Percentiles rank a stretch among this genome's conserved stretches.
phyloP scores from a whole-genome alignment of 2,113 vertebrate genomes.

The Brachypteracias leptosomus region DNA sequence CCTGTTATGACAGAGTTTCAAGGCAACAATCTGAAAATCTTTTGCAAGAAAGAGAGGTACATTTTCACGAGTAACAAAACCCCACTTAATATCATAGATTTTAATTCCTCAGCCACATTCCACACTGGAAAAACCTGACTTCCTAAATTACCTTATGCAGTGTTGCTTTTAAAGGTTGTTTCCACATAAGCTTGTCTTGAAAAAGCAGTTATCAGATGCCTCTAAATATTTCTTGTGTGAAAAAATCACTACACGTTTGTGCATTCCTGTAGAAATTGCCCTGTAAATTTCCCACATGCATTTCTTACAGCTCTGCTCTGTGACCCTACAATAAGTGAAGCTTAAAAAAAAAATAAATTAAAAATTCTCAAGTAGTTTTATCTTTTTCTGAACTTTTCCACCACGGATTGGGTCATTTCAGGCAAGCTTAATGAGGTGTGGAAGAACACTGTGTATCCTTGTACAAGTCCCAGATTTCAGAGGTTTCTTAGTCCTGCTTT shows the following conservation, averaged over 20 bases:
- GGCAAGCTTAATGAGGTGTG: neutral
- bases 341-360: neutral
- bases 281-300: neutral
- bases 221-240: neutral
- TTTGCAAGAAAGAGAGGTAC: neutral
- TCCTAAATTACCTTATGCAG: neutral
- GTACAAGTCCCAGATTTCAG: neutral
- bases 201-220: neutral
- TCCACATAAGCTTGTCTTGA: neutral
- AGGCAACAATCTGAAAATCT: neutral
- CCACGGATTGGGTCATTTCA: neutral
- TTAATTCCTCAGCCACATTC: neutral
- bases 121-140: neutral
- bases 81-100: neutral
- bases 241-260: neutral
- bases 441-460: neutral
- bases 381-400: neutral
- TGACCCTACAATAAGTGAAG: neutral
- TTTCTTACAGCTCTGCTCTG: neutral
- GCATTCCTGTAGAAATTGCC: neutral
- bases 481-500: neutral
- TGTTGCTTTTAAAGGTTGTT: neutral
- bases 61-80: neutral
- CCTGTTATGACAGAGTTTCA: neutral
- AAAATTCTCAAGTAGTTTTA: neutral